Conservation (phyloP, 2,113 vertebrate genomes). For the Forbesichthys papilliferus region DNA sequence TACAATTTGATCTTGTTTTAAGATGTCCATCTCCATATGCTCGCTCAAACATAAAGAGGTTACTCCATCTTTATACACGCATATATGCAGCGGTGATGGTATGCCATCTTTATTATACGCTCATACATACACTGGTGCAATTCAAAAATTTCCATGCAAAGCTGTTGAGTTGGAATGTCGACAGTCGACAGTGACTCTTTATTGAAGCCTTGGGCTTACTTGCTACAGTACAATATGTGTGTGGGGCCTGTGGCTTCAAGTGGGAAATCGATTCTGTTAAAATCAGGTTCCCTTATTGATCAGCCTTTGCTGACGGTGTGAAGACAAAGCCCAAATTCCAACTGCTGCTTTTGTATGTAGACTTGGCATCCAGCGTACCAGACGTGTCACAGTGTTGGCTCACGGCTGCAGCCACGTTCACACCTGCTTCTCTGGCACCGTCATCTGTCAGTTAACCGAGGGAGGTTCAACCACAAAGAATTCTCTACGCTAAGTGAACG, state of each 20-base stretch:
- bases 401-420: neutral
- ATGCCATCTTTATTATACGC: too few species aligned
- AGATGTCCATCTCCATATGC: too few species aligned
- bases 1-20: too few species aligned
- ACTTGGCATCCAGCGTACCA: neutral
- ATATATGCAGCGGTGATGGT: too few species aligned
- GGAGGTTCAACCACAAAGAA: neutral
- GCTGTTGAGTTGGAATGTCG: too few species aligned
- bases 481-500: neutral
- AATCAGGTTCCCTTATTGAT: neutral
- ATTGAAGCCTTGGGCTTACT: constrained; percentile 11
- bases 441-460: constrained; percentile 26
- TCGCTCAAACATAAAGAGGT: too few species aligned
- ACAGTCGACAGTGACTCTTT: too few species aligned
- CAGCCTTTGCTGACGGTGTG: neutral
- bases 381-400: neutral
- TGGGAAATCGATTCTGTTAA: neutral
- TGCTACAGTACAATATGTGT: neutral
- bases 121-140: too few species aligned
- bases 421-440: constrained; percentile 28
- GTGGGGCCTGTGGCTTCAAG: neutral
- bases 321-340: neutral
- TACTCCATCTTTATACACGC: too few species aligned
- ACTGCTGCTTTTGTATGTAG: neutral
- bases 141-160: too few species aligned